phyloP scores from a whole-genome alignment of 1,140 invertebrate species.

The Hylaeus volcanicus region DNA sequence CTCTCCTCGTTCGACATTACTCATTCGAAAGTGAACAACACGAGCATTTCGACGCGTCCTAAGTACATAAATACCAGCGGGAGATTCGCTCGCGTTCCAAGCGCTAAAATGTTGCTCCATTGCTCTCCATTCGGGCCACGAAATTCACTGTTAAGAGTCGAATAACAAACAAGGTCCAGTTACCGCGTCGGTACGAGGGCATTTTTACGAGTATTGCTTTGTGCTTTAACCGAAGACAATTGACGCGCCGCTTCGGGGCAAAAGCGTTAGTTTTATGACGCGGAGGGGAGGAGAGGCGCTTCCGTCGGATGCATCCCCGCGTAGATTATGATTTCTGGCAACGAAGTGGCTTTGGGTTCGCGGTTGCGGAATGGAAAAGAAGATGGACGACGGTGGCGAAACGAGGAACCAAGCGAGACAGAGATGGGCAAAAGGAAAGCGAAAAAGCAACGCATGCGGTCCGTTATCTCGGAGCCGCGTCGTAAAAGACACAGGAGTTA shows the following conservation, averaged over 20 bases:
- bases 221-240: constrained; percentile 51
- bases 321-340: constrained; percentile 58
- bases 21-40: too few species aligned
- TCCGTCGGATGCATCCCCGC: constrained; percentile 30
- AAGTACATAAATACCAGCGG: background rate
- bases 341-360: constrained; percentile 12
- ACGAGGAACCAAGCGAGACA: constrained; percentile 18
- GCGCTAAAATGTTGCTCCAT: constrained; percentile 4
- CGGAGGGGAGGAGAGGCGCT: constrained; percentile 10
- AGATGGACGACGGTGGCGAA: background rate
- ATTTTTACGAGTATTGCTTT: constrained; percentile 53
- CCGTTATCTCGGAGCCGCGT: constrained; percentile 49
- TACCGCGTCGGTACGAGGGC: background rate
- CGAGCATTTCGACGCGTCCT: background rate
- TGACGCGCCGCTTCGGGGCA: constrained; percentile 11
- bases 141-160: background rate
- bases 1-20: too few species aligned
- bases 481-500: constrained; percentile 64
- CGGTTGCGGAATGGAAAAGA: constrained; percentile 10
- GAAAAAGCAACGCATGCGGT: constrained; percentile 21
- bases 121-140: background rate
- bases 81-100: background rate
- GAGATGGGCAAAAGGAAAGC: background rate
- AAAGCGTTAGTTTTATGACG: constrained; percentile 48
- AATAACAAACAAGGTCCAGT: constrained; percentile 18